Evolutionary conservation across 2,113 vertebrate genomes (phyloP).

Genomic region (Puma concolor): DNA sequence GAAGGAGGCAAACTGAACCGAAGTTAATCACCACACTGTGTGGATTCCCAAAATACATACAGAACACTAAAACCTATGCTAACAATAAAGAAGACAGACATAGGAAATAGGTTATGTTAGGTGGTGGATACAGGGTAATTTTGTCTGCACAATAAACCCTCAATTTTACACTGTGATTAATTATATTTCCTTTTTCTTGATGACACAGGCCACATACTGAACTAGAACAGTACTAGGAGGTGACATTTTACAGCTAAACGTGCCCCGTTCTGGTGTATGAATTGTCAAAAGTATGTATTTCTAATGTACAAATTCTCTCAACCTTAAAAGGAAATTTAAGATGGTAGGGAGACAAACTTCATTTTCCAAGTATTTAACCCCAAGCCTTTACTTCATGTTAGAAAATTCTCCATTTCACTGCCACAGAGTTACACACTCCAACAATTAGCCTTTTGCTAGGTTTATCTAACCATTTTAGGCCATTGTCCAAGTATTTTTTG

Average conservation of each 20-base stretch:
- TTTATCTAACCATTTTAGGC: not conserved
- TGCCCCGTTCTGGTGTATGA: not conserved
- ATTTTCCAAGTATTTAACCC: conserved; percentile 22
- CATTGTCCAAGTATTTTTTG: not conserved
- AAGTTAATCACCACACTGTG: not conserved
- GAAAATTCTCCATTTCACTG: not conserved
- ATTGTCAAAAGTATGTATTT: not conserved
- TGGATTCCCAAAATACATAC: not conserved
- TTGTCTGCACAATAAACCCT: not conserved
- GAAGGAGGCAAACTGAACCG: not conserved
- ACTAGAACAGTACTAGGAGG: not conserved
- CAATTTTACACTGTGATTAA: not conserved
- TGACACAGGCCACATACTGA: not conserved
- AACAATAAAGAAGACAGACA: not conserved
- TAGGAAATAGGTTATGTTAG: not conserved
- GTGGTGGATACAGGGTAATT: not conserved
- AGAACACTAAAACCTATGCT: not conserved
- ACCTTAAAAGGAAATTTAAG: not conserved
- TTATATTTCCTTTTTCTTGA: not conserved
- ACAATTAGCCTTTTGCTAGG: not conserved
- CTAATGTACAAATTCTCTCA: not conserved
- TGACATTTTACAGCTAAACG: not conserved
- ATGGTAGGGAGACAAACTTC: not conserved
- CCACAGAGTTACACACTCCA: not conserved
- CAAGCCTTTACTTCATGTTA: not conserved